Percentiles rank a stretch among this genome's conserved stretches.
Evolutionary conservation across 23 tunicate genomes (phyloP).

Genomic region (Halocynthia roretzi): DNA sequence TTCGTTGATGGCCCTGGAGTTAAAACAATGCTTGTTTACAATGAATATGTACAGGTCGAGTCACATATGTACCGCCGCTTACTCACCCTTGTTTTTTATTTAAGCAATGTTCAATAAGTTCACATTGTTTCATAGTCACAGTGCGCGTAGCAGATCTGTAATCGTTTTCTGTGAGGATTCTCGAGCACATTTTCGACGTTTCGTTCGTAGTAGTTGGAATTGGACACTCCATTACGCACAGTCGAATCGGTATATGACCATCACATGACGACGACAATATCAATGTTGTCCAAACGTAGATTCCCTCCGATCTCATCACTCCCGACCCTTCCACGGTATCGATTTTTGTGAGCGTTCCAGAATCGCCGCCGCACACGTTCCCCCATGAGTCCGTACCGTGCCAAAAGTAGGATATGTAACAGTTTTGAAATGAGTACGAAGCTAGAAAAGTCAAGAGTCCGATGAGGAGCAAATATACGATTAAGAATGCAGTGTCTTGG

Average conservation of each 20-base stretch:
- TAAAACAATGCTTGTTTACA: too few relatives aligned
- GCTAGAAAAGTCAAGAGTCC: slow-evolving; percentile 6
- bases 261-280: too few relatives aligned
- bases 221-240: slow-evolving; percentile 54
- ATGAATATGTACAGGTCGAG: too few relatives aligned
- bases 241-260: slow-evolving; percentile 5
- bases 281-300: slow-evolving; percentile 26
- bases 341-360: not conserved
- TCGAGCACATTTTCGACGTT: slow-evolving; percentile 4
- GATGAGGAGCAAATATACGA: slow-evolving; percentile 5
- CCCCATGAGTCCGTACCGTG: slow-evolving; percentile 78
- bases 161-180: slow-evolving; percentile 25
- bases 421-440: slow-evolving; percentile 33
- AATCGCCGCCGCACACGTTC: slow-evolving; percentile 53
- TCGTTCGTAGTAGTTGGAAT: not conserved
- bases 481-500: slow-evolving; percentile 1
- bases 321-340: slow-evolving; percentile 41
- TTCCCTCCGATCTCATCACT: slow-evolving; percentile 14
- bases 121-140: not conserved
- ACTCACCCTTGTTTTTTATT: too few relatives aligned
- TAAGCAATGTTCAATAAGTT: not conserved
- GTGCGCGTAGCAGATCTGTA: slow-evolving; percentile 3
- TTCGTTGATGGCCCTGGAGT: not conserved
- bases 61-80: too few relatives aligned
- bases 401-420: slow-evolving; percentile 29